Percentiles rank a stretch among this genome's conserved stretches.
Evolutionary conservation across 2,888 invertebrate genomes (phyloP).

Genomic region (Athripsodes cinereus): DNA sequence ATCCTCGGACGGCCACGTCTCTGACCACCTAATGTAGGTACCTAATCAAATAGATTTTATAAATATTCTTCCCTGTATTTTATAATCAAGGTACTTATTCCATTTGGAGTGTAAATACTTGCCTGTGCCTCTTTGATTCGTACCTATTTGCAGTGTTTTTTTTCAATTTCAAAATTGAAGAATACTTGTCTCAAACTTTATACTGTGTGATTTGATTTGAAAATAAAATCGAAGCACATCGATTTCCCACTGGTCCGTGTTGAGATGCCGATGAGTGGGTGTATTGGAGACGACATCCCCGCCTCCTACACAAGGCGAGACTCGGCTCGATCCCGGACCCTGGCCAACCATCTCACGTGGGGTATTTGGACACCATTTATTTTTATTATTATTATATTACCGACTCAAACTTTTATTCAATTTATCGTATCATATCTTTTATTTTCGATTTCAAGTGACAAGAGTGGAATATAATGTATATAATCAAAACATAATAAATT

Average conservation of each 20-base stretch:
- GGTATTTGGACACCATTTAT: slow-evolving; percentile 2
- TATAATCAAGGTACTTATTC: too few species aligned
- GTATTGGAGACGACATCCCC: background rate
- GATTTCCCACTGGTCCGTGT: background rate
- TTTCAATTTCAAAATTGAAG: too few species aligned
- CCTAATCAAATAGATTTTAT: too few species aligned
- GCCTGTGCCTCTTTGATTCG: too few species aligned
- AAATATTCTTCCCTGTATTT: too few species aligned
- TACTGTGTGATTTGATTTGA: too few species aligned
- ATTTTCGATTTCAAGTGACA: background rate
- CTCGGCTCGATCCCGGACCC: background rate
- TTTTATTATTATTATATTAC: background rate
- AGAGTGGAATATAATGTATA: background rate
- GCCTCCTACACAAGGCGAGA: background rate
- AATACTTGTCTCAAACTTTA: too few species aligned
- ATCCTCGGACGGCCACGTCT: too few species aligned
- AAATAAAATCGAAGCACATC: too few species aligned
- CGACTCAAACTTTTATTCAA: background rate
- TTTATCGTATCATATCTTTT: background rate
- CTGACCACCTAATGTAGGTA: too few species aligned
- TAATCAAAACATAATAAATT: slow-evolving; percentile 2
- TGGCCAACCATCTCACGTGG: background rate
- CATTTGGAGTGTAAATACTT: too few species aligned
- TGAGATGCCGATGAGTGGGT: background rate
- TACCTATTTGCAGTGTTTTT: too few species aligned